Conservation (phyloP, 2,888 invertebrate species). For the Eupithecia centaureata region DNA sequence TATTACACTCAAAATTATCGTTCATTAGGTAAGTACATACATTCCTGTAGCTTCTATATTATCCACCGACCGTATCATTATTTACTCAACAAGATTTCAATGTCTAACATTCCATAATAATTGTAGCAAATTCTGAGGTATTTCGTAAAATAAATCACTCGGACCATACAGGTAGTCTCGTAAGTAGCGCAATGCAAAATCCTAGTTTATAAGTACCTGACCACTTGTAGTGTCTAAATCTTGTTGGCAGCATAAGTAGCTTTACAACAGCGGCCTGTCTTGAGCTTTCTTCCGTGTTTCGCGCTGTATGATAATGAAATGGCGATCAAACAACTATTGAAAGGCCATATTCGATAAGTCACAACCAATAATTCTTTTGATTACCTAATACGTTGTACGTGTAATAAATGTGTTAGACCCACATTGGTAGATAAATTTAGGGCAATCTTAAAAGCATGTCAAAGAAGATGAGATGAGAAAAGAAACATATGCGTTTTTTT, state of each 20-base stretch:
- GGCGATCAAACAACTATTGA: not conserved
- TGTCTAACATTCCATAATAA: conserved; percentile 32
- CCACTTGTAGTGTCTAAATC: conserved; percentile 38
- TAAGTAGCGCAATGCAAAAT: conserved; percentile 41
- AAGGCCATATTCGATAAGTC: not conserved
- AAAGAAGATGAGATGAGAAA: no score
- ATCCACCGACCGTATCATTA: conserved; percentile 14
- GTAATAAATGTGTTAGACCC: no score
- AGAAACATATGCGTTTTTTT: no score
- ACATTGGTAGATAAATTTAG: no score
- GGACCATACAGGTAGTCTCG: conserved; percentile 29
- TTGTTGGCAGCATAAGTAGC: not conserved
- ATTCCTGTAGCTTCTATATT: conserved; percentile 13
- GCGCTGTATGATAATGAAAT: not conserved
- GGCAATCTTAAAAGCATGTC: no score
- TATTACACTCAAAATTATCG: no score
- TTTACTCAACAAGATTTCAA: conserved; percentile 26
- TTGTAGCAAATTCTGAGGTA: conserved; percentile 36
- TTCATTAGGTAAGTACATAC: not conserved
- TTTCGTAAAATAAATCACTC: conserved; percentile 43
- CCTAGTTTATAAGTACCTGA: conserved; percentile 41
- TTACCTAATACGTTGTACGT: no score
- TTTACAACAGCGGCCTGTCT: not conserved
- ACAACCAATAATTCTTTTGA: not conserved
- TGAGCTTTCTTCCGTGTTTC: not conserved